Evolutionary conservation across 2,113 vertebrate genomes (phyloP), one percentile per base, ranked within the genome.

Genomic region (Sphaerodactylus townsendi): DNA sequence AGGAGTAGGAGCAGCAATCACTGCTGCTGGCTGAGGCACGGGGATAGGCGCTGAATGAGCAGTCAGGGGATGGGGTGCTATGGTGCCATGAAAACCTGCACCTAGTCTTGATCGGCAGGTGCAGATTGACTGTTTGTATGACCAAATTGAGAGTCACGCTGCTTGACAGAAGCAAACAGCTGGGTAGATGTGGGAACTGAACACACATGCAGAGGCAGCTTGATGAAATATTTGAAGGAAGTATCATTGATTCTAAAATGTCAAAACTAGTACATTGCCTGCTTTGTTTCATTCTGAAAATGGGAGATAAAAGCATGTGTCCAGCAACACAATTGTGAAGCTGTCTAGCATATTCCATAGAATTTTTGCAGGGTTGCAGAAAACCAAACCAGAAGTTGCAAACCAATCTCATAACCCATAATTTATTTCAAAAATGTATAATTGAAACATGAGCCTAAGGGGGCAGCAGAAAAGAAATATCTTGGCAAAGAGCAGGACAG

Each of bases 351-450:
- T 76, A 78, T 83, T 37, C 50, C 3, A 35, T 68, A 86, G 23
- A 10, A 84, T 83, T 84, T 87, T 78, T 4, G 9, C 53, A 30
- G 11, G 65, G 0, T 66, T 83, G 46, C 73, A 28, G 48, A 30
- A n/a, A 23, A 10, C 30, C 87, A 90, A 25, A 1, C 14, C 77
- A 65, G 59, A 78, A 21, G 59, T 28, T 10, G 62, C 23, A 78
- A 70, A 3, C 62, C 30, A 65, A 10, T 81, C 41, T 17, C 33
- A 28, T 33, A 9, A 89, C 5, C 0, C 2, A 2, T 25, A 0
- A 56, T 50, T 79, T 76, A 39, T 82, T 87, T 72, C 68, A 80
- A 88, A 90, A 33, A 5, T 82, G 71, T 84, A 78, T 23, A 70
- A 50, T 33, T 66, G 21, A 66, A 33, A 30, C 6, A 81, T 30